Evolutionary conservation across 2,888 invertebrate species (phyloP).

Genomic region (Drosophila austrosaltans): DNA sequence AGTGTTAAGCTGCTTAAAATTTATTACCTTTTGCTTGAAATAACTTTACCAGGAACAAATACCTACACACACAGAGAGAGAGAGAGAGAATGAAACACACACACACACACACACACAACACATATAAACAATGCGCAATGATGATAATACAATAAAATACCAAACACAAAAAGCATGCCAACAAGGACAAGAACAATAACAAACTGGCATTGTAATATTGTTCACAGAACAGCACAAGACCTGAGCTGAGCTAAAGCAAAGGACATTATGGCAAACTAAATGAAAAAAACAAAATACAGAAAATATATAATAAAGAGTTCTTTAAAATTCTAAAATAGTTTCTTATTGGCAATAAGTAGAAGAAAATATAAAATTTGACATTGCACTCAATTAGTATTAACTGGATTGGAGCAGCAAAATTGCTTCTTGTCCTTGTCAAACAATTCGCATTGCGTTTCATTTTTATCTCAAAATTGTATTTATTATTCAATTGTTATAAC

Average conservation of each 20-base stretch:
- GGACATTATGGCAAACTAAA: conserved; percentile 1
- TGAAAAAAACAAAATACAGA: background rate
- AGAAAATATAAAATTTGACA: too few relatives aligned
- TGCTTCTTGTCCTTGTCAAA: too few relatives aligned
- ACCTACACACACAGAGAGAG: conserved; percentile 34
- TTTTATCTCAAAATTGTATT: too few relatives aligned
- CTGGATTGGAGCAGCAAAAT: too few relatives aligned
- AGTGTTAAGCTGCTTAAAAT: conserved; percentile 80
- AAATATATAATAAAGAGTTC: too few relatives aligned
- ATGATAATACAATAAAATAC: conserved; percentile 75
- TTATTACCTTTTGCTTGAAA: conserved; percentile 80
- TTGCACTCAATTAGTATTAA: too few relatives aligned
- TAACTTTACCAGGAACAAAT: conserved; percentile 71
- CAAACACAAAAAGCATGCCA: conserved; percentile 69
- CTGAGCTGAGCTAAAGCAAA: too few relatives aligned
- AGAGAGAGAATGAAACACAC: conserved; percentile 4
- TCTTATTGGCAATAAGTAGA: too few relatives aligned
- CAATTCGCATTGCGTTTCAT: too few relatives aligned
- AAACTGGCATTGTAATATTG: conserved; percentile 61
- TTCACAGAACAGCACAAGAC: conserved; percentile 41
- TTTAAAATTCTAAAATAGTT: too few relatives aligned
- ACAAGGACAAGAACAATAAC: conserved; percentile 60
- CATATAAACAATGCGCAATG: conserved; percentile 71
- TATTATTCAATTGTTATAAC: too few relatives aligned
- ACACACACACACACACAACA: conserved; percentile 33